These are phyloP conservation scores for Lampris incognitus DNA, from an alignment of 2,113 vertebrate genomes.

Conservation along the genomic window DNA sequence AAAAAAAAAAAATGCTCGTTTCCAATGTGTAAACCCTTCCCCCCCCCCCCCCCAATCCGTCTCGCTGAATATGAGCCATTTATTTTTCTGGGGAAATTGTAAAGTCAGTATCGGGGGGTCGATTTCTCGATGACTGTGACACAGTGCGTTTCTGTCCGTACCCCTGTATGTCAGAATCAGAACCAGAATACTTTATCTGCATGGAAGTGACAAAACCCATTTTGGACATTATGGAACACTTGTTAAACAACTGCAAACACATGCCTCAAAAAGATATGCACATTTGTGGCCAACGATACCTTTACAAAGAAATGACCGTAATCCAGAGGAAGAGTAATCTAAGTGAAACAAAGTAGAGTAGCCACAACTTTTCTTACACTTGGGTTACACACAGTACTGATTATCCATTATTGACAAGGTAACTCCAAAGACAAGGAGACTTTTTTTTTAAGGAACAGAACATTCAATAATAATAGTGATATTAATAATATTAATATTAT, in stretches of 20 bases:
- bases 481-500: neutral
- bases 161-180: neutral
- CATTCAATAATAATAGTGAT: neutral
- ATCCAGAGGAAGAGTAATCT: neutral
- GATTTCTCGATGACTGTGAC: neutral
- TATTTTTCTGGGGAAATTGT: slow-evolving; percentile 21
- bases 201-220: slow-evolving; percentile 16
- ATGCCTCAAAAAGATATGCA: slow-evolving; percentile 9
- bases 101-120: slow-evolving; percentile 4
- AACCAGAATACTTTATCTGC: neutral
- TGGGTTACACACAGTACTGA: slow-evolving; percentile 10
- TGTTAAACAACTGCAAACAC: slow-evolving; percentile 29
- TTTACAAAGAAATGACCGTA: neutral
- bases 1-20: neutral
- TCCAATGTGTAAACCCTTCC: neutral
- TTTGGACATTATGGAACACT: slow-evolving; percentile 16
- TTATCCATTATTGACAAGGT: slow-evolving; percentile 26
- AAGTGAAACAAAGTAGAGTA: neutral
- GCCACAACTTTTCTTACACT: slow-evolving; percentile 13
- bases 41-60: neutral
- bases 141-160: too few species aligned
- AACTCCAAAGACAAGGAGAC: slow-evolving; percentile 20
- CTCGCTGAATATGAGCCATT: slow-evolving; percentile 12
- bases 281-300: neutral
- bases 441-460: neutral